These are phyloP conservation scores for Lucilia cuprina DNA, from an alignment of 1,140 invertebrate species.

Conservation along the genomic window DNA sequence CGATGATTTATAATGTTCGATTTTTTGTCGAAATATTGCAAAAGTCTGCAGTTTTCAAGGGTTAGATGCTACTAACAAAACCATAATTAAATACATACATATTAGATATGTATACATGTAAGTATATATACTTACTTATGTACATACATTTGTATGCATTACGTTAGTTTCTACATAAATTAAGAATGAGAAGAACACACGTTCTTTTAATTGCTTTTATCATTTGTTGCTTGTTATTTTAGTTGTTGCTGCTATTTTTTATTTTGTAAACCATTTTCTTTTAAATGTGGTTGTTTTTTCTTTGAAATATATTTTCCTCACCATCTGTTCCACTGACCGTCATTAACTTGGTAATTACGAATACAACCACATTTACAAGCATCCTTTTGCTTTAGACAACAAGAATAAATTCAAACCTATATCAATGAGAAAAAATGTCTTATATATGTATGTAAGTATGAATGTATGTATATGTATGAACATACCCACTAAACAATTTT, in stretches of 20 bases:
- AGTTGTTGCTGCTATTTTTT: not conserved
- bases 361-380: not conserved
- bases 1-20: not conserved
- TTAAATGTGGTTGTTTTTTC: not conserved
- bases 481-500: no score
- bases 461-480: no score
- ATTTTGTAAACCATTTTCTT: constrained; percentile 11
- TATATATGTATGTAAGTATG: no score
- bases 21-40: not conserved
- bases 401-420: not conserved
- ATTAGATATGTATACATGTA: no score
- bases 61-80: no score
- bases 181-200: constrained; percentile 7
- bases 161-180: no score
- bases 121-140: no score
- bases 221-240: constrained; percentile 19
- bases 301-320: not conserved
- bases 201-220: constrained; percentile 29
- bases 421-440: not conserved
- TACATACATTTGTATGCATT: no score
- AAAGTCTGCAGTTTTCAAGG: no score
- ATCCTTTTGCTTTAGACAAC: not conserved
- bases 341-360: constrained; percentile 22
- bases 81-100: no score
- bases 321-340: constrained; percentile 25